Base-by-base conservation (phyloP, 2,888 invertebrate species). In the Agapostemon virescens region DNA sequence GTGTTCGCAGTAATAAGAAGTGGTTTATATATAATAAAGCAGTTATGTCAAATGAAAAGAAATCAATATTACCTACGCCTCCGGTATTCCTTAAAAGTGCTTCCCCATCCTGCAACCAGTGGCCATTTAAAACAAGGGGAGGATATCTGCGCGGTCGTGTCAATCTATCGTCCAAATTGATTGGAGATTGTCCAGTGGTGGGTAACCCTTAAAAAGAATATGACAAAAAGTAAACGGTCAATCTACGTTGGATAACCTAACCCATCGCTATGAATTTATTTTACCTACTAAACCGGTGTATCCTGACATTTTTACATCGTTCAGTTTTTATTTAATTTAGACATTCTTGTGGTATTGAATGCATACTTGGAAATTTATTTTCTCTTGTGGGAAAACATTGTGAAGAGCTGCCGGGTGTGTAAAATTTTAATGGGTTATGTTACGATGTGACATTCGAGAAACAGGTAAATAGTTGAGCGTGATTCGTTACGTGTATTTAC, bases 31-130 rank as follows among this genome's bases (percentile, higher is more conserved):
- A 38, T 15, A 49, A 49, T 49, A 49, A n/a, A 2, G 2, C 3
- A 26, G 26, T 52, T 13, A 52, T 23, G 52, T 6, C 26, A 55
- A 26, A 15, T 15, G 55, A 26, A 4, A 55, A 23, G 13, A 30
- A 58, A 33, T 30, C 4, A 61, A 36, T n/a, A n/a, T 81, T 85
- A 91, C 91, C 89, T 11, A 80, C 82, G 26, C 52, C 9, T 4
- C 91, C 91, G 17, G 82, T 76, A 69, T 91, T 91, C 0, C 38
- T 40, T 33, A 91, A 71, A 58, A 42, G 73, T 7, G 91, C 89
- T 61, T 89, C 87, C 17, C 91, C 91, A 33, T 91, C 90, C 38
- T 87, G 89, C 23, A 87, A 69, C 91, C 91, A 91, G 66, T 91
- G 91, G 4, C 91, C 91, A 61, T 86, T 89, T 6, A 91, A 72